A percentile compares a stretch with the other conserved stretches of the same genome.
Conservation (phyloP, 1,140 invertebrate species). For the Polypedilum pembai region DNA sequence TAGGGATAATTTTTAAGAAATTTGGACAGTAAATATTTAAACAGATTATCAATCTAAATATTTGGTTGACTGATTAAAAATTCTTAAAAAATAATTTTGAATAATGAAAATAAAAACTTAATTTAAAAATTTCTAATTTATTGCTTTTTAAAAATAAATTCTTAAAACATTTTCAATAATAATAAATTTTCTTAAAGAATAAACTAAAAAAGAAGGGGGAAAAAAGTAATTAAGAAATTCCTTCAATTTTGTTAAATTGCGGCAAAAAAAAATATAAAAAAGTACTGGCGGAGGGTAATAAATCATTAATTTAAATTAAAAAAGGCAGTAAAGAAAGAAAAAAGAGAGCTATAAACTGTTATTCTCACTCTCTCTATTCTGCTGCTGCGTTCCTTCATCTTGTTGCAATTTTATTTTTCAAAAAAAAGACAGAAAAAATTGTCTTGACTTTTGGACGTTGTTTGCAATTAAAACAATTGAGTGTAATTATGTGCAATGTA, state of each 20-base stretch:
- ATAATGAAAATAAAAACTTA: too few species aligned
- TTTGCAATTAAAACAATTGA: conserved; percentile 13
- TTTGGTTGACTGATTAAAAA: too few species aligned
- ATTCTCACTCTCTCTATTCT: not conserved
- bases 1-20: too few species aligned
- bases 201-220: not conserved
- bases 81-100: too few species aligned
- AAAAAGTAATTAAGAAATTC: conserved; percentile 27
- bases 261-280: conserved; percentile 11
- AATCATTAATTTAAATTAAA: conserved; percentile 29
- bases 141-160: not conserved
- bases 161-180: not conserved
- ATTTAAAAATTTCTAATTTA: not conserved
- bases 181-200: too few species aligned
- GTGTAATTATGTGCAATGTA: not conserved
- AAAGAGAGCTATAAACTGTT: conserved; percentile 4
- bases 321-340: conserved; percentile 12
- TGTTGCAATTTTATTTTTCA: not conserved
- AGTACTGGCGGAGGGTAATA: not conserved
- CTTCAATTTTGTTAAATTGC: conserved; percentile 23
- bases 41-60: too few species aligned
- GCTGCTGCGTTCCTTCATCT: not conserved
- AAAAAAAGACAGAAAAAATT: too few species aligned
- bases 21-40: too few species aligned
- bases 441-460: not conserved